Evolutionary conservation across 2,888 invertebrate species (phyloP).

Genomic region (Mythimna ferrago): DNA sequence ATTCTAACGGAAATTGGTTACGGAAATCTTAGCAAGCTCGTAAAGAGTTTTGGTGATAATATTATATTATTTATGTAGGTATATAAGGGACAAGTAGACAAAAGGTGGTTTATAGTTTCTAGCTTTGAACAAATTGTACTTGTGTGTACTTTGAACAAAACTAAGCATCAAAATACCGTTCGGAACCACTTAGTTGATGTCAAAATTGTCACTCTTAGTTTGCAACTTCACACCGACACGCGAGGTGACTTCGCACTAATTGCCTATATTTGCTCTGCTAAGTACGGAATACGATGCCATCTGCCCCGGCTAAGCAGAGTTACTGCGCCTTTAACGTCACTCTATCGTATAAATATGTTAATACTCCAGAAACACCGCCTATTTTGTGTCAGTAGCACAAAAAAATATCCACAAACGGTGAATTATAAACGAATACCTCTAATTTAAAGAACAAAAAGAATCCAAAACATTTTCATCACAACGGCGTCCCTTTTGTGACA

Average conservation of each 20-base stretch:
- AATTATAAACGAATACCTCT: slow-evolving; percentile 33
- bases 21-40: neutral
- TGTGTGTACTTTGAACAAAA: no score
- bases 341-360: neutral
- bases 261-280: slow-evolving; percentile 12
- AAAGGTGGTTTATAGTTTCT: no score
- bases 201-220: neutral
- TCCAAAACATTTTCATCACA: slow-evolving; percentile 39
- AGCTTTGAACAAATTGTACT: no score
- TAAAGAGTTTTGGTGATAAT: neutral
- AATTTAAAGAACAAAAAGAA: slow-evolving; percentile 31
- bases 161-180: neutral
- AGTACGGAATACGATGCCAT: slow-evolving; percentile 7
- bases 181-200: neutral
- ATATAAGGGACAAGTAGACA: no score
- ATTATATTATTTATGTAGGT: no score
- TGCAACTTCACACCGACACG: neutral
- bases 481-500: slow-evolving; percentile 44
- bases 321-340: neutral
- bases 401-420: slow-evolving; percentile 2
- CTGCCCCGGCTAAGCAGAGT: neutral
- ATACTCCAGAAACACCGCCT: neutral
- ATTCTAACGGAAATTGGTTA: neutral
- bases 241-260: slow-evolving; percentile 15
- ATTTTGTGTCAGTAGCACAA: neutral